Evolutionary conservation across 2,888 invertebrate genomes (phyloP).

Genomic region (Brachypterus glaber): DNA sequence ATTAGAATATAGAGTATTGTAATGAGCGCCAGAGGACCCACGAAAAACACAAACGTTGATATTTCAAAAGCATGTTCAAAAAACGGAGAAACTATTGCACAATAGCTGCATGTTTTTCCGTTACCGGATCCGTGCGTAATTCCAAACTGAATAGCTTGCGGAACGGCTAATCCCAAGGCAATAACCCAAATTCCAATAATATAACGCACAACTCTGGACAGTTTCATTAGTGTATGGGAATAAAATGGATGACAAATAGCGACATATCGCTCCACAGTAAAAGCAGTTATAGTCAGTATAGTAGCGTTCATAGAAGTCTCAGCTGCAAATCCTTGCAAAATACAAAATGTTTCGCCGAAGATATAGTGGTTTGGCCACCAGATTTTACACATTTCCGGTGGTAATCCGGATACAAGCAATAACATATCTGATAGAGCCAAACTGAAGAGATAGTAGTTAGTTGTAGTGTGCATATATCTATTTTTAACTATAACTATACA

Average conservation of each 20-base stretch:
- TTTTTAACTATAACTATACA: slow-evolving; percentile 82
- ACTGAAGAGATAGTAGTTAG: slow-evolving; percentile 76
- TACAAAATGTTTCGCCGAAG: slow-evolving; percentile 70
- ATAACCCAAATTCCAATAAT: slow-evolving; percentile 73
- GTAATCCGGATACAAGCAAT: slow-evolving; percentile 69
- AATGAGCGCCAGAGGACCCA: slow-evolving; percentile 78
- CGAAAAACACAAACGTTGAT: slow-evolving; percentile 74
- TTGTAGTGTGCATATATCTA: slow-evolving; percentile 75
- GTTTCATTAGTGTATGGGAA: slow-evolving; percentile 76
- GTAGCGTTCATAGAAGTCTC: slow-evolving; percentile 75
- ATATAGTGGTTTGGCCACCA: slow-evolving; percentile 70
- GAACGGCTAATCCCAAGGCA: slow-evolving; percentile 62
- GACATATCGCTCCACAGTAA: slow-evolving; percentile 65
- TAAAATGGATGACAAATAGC: slow-evolving; percentile 56
- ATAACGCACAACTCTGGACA: slow-evolving; percentile 72
- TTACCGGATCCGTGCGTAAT: slow-evolving; percentile 18
- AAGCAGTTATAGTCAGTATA: slow-evolving; percentile 70
- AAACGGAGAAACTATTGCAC: slow-evolving; percentile 38
- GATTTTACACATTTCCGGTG: slow-evolving; percentile 70
- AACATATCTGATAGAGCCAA: slow-evolving; percentile 76
- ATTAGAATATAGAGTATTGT: slow-evolving; percentile 71
- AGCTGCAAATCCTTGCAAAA: slow-evolving; percentile 64
- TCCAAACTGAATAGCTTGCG: slow-evolving; percentile 49
- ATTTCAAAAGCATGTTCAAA: slow-evolving; percentile 67
- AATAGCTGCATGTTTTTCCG: slow-evolving; percentile 23